Conservation (phyloP, 2,888 invertebrate species). For the Coelopa pilipes region DNA sequence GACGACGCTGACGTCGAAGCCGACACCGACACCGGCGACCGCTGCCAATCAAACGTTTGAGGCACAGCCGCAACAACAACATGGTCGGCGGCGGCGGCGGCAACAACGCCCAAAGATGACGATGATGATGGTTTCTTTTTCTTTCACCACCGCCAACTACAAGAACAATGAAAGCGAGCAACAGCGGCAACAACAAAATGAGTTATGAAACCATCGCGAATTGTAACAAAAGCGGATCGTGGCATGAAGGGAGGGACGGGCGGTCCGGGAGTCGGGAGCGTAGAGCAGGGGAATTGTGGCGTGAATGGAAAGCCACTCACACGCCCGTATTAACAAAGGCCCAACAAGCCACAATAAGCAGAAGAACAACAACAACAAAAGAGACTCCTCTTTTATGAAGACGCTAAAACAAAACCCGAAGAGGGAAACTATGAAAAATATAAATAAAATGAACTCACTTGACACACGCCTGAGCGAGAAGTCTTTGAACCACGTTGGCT, state of each 20-base stretch:
- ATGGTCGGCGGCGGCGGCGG: no score
- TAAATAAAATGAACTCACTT: background rate
- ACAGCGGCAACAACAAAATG: background rate
- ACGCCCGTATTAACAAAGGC: constrained; percentile 11
- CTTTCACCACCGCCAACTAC: no score
- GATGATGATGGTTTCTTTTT: no score
- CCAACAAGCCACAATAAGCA: background rate
- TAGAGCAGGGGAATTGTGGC: background rate
- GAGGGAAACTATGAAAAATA: background rate
- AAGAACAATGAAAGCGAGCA: background rate
- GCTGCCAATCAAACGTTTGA: background rate
- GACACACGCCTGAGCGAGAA: background rate
- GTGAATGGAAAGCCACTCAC: constrained; percentile 1
- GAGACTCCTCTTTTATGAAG: background rate
- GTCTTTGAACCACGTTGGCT: background rate
- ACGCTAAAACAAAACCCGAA: no score
- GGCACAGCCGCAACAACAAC: background rate
- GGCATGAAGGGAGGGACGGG: background rate
- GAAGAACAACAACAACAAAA: background rate
- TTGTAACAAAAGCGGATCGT: constrained; percentile 5
- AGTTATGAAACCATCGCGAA: background rate
- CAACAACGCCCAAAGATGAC: no score
- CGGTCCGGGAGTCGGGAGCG: background rate
- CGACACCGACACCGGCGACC: background rate
- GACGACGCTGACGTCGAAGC: no score